A percentile compares a stretch with the other conserved stretches of the same genome.
Conservation (phyloP, 2,888 invertebrate genomes). For the Mylabris sibirica region DNA sequence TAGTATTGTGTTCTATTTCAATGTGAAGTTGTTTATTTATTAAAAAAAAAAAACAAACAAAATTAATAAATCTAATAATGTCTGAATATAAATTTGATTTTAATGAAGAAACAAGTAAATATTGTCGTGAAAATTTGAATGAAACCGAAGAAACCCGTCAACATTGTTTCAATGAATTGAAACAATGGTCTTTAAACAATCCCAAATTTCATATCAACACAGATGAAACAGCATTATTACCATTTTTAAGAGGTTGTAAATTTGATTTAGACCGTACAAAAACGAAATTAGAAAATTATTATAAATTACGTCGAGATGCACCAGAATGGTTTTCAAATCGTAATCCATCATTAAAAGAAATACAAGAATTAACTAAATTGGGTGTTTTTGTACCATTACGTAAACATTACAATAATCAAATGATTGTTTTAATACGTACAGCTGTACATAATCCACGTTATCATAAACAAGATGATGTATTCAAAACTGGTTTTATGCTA, state of each 20-base stretch:
- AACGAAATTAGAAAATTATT: slow-evolving; percentile 66
- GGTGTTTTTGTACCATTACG: slow-evolving; percentile 70
- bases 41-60: no score
- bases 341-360: slow-evolving; percentile 65
- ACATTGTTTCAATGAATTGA: slow-evolving; percentile 52
- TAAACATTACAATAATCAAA: slow-evolving; percentile 60
- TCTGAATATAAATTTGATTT: slow-evolving; percentile 38
- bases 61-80: slow-evolving; percentile 7
- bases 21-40: neutral
- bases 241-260: slow-evolving; percentile 70
- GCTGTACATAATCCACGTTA: slow-evolving; percentile 67
- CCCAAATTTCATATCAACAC: slow-evolving; percentile 58
- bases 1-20: neutral
- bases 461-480: slow-evolving; percentile 67
- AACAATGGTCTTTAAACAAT: slow-evolving; percentile 60
- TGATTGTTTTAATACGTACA: slow-evolving; percentile 68
- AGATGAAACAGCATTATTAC: slow-evolving; percentile 64
- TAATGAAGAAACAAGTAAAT: slow-evolving; percentile 43
- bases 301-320: slow-evolving; percentile 64
- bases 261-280: slow-evolving; percentile 67
- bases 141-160: slow-evolving; percentile 52
- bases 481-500: slow-evolving; percentile 71
- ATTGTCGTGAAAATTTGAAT: slow-evolving; percentile 48
- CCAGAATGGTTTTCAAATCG: slow-evolving; percentile 70
- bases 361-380: slow-evolving; percentile 65